Base-by-base conservation (phyloP, 2,888 invertebrate genomes). In the Melieria crassipennis region DNA sequence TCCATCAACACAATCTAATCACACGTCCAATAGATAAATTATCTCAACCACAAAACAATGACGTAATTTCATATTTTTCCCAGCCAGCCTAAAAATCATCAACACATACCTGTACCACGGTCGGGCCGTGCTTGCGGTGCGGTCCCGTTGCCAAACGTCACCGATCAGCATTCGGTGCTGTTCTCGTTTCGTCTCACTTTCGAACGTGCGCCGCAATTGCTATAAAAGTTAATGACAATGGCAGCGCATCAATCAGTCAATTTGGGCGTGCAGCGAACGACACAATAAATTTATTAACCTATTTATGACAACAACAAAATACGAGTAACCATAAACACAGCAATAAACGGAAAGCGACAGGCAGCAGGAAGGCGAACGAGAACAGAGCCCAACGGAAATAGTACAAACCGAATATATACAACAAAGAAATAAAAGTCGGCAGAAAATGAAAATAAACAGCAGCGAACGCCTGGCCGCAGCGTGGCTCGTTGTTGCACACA, bases 191-290 rank as follows among this genome's bases (percentile, higher is more conserved):
- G 30, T 30, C 30, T 30, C 47, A 46, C 52, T 9, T 50, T 42
- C 60, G 60, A 60, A 56, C 62, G 56, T 16, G 47, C 48, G 61
- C 5, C 7, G 62, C 48, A 66, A 56, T 61, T 73, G 68, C 78
- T 80, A 81, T 82, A 82, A 81, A 82, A 82, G 70, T 73, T 71
- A 76, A 78, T 75, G 78, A 70, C 77, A 77, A 76, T 73, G 75
- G 71, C 73, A 68, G 69, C 74, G 69, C 75, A 76, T 76, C 79
- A 76, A 77, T 80, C 82, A 81, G 82, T 81, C 75, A 69, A 69
- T 57, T 70, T 65, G 47, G 45, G 42, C 45, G 45, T 63, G 62
- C 46, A 16, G 52, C 30, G 56, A 47, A 10, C 16, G 60, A 7
- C 43, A 11, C 60, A 63, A 60, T 62, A 64, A 63, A 67, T 67